These are phyloP conservation scores for Campopleginae sp. DNA, from an alignment of 2,888 invertebrate species.

Conservation along the genomic window DNA sequence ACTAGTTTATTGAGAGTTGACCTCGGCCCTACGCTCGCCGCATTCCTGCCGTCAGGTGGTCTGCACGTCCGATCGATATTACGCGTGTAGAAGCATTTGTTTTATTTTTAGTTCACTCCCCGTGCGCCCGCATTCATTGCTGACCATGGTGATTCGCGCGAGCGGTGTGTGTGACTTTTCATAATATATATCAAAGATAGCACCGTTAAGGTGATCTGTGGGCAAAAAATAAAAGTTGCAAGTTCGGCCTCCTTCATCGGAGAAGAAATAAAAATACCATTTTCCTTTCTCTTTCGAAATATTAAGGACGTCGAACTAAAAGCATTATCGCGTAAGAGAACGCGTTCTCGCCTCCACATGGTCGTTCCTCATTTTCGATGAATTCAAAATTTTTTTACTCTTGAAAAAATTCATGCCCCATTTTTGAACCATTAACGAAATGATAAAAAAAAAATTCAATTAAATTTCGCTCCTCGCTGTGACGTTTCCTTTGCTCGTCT, in stretches of 20 bases:
- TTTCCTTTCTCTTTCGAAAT: too few relatives aligned
- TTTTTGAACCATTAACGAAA: background rate
- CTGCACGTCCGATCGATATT: constrained; percentile 54
- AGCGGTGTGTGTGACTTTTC: background rate
- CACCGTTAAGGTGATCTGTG: background rate
- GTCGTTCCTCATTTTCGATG: too few relatives aligned
- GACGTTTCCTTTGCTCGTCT: background rate
- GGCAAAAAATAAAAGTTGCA: too few relatives aligned
- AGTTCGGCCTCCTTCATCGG: too few relatives aligned
- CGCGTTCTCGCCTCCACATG: too few relatives aligned
- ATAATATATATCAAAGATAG: background rate
- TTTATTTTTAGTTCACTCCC: constrained; percentile 23
- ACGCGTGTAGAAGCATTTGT: constrained; percentile 58
- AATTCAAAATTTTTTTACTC: too few relatives aligned
- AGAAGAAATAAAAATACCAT: too few relatives aligned
- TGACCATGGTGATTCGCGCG: background rate
- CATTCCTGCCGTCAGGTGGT: constrained; percentile 14
- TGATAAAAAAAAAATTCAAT: background rate
- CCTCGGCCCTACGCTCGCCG: constrained; percentile 54
- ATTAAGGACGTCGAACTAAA: too few relatives aligned
- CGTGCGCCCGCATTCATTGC: background rate
- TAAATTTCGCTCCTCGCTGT: background rate
- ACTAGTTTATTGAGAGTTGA: constrained; percentile 56
- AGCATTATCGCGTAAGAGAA: too few relatives aligned
- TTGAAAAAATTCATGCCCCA: too few relatives aligned